Evolutionary conservation across 2,797 vertebrate species (phyloP), one percentile per base, ranked within the genome.

Genomic region (Pangasius larnaudii): DNA sequence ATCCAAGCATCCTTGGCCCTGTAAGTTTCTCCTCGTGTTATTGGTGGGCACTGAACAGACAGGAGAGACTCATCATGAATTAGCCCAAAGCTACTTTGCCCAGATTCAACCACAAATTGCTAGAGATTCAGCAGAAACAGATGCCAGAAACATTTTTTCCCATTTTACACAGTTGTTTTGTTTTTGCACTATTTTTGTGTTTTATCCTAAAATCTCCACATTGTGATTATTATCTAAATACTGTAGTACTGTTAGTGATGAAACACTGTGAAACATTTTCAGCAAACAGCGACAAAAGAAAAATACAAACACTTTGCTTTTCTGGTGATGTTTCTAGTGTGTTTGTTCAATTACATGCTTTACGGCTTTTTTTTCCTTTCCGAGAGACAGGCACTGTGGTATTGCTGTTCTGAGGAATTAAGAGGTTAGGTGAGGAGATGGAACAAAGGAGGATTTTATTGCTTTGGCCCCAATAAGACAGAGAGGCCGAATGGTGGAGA

Each of bases 371-470:
- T 95, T 94, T 93, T 91, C 93, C 94, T 94, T 95, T 93, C 93
- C 93, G 93, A 94, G 93, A 94, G 92, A 94, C 93, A 92, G 94
- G 90, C 93, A 91, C 93, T 93, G 93, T 94, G 94, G 95, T 96
- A 95, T 96, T 96, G 95, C 94, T 95, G 95, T 96, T 96, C 94
- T 95, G 94, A 96, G 92, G 94, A 96, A 96, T 96, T 96, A 96
- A 96, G 95, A 95, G 94, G 95, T 93, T 94, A 94, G 94, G 95
- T 90, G 92, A 93, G 93, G 93, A 95, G 94, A 95, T 93, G 92
- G 94, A 94, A 94, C 90, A 87, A 93, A 95, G 95, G 93, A 94
- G 93, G 90, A 49, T 75, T 92, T 95, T 96, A 96, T 96, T 95
- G 94, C 94, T 94, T 96, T 96, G 95, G 94, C 90, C 90, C 93